A percentile compares a stretch with the other conserved stretches of the same genome.
These are phyloP conservation scores for Zelleria hepariella DNA, from an alignment of 2,888 invertebrate species.

Conservation along the genomic window DNA sequence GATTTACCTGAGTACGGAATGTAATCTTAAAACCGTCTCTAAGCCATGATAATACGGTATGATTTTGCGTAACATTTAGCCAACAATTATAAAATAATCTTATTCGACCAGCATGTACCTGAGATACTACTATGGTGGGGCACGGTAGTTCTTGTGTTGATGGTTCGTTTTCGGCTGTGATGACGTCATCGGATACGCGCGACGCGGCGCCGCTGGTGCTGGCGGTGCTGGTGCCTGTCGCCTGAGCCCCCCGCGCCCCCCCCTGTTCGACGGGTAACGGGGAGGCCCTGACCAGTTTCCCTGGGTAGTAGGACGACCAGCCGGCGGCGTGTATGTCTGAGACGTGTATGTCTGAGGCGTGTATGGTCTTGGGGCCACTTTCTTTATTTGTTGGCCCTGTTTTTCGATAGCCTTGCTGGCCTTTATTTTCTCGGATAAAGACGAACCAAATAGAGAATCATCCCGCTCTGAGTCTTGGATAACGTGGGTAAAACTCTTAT, in stretches of 20 bases:
- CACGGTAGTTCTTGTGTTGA: not conserved
- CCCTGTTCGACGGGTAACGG: constrained; percentile 16
- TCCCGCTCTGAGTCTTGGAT: constrained; percentile 14
- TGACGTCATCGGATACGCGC: not conserved
- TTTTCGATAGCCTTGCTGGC: constrained; percentile 9
- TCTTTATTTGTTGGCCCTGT: constrained; percentile 9
- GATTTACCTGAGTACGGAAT: not conserved
- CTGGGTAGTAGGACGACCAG: constrained; percentile 6
- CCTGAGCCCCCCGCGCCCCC: constrained; percentile 10
- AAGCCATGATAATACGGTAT: not conserved
- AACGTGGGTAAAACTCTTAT: constrained; percentile 11
- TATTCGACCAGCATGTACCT: constrained; percentile 9
- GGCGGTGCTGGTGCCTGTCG: too few relatives aligned
- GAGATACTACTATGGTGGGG: constrained; percentile 5
- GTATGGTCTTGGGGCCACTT: too few relatives aligned
- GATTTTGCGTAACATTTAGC: not conserved
- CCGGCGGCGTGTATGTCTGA: not conserved
- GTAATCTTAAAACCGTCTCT: not conserved
- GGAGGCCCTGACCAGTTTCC: constrained; percentile 16
- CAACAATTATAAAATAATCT: not conserved
- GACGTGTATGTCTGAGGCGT: too few relatives aligned
- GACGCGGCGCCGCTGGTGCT: not conserved
- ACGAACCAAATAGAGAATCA: constrained; percentile 11
- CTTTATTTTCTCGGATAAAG: constrained; percentile 12
- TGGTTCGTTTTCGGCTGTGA: not conserved